A percentile compares a stretch with the other conserved stretches of the same genome.
Conservation (phyloP, 2,888 invertebrate species). For the Cantharis rufa region DNA sequence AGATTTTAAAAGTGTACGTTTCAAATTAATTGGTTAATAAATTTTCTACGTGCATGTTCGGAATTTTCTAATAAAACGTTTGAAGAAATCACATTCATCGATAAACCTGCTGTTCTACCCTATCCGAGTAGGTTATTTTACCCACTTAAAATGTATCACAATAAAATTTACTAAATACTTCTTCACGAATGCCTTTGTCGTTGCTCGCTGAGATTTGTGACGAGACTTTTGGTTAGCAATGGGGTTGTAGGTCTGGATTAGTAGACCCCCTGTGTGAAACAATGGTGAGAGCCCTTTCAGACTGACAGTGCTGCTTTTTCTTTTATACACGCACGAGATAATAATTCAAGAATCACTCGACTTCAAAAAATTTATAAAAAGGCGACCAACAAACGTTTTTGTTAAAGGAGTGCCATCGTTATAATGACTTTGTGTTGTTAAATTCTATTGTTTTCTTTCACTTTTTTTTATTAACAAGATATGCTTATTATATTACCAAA, state of each 20-base stretch:
- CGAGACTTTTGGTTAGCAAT: conserved; percentile 6
- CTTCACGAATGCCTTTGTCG: conserved; percentile 1
- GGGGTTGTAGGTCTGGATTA: conserved; percentile 15
- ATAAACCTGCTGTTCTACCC: neutral
- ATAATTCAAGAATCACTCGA: conserved; percentile 22
- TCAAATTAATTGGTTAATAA: conserved; percentile 36
- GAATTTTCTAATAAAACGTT: conserved; percentile 25
- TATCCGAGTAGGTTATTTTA: neutral
- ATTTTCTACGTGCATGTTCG: conserved; percentile 30
- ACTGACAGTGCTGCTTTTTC: conserved; percentile 2
- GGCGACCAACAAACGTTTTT: conserved; percentile 9
- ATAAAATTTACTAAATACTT: conserved; percentile 1
- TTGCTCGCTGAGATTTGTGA: conserved; percentile 19
- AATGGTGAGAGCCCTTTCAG: conserved; percentile 10
- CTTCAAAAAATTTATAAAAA: conserved; percentile 16
- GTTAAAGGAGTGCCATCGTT: conserved; percentile 9
- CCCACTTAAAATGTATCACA: neutral
- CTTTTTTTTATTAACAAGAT: neutral
- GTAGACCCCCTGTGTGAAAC: conserved; percentile 17
- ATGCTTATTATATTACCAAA: too few species aligned
- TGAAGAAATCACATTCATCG: conserved; percentile 3
- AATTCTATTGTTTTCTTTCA: neutral
- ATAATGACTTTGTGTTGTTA: conserved; percentile 16
- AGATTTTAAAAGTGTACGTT: conserved; percentile 17
- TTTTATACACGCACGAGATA: conserved; percentile 5